A percentile compares a stretch with the other conserved stretches of the same genome.
These are phyloP conservation scores for Lepidothrix coronata DNA, from an alignment of 2,113 vertebrate species.

Conservation along the genomic window DNA sequence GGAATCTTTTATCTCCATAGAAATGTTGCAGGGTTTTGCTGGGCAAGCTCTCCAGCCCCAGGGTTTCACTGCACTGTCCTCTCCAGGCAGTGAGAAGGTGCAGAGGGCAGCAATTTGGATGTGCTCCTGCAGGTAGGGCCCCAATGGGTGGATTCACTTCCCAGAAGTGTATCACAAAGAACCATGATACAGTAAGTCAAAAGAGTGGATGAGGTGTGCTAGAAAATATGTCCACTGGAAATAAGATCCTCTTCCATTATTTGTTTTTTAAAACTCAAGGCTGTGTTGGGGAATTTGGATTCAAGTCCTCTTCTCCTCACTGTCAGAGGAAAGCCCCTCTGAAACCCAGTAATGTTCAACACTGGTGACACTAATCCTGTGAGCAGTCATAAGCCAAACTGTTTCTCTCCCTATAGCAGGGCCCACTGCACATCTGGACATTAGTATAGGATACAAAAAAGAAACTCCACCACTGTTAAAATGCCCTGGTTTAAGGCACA, in stretches of 20 bases:
- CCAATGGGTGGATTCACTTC: background rate
- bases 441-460: background rate
- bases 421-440: background rate
- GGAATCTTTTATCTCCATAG: background rate
- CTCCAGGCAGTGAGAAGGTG: background rate
- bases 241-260: background rate
- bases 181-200: fast-evolving
- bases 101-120: background rate
- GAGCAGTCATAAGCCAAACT: background rate
- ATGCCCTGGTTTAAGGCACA: background rate
- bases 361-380: background rate
- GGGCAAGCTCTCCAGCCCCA: background rate
- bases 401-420: background rate
- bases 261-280: background rate
- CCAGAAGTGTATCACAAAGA: background rate
- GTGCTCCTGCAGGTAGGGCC: background rate
- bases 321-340: background rate
- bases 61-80: background rate
- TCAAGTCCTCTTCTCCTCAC: background rate
- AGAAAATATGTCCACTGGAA: background rate
- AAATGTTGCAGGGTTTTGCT: background rate
- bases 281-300: background rate
- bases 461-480: fast-evolving
- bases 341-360: background rate
- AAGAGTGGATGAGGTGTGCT: background rate